Conservation (phyloP, 2,113 vertebrate genomes). For the Melozone crissalis region DNA sequence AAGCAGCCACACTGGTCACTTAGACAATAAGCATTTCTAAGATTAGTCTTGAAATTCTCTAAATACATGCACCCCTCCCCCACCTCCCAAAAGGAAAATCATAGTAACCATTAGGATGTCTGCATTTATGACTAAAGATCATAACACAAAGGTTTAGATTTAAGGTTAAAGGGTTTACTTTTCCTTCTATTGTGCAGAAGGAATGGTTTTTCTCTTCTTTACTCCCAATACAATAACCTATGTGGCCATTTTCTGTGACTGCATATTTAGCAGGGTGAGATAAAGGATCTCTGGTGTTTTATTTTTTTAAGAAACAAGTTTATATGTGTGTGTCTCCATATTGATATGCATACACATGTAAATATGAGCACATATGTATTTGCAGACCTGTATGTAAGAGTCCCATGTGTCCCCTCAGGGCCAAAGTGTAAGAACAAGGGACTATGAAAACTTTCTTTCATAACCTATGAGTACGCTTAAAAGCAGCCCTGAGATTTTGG, state of each 20-base stretch:
- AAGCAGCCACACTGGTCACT: conserved; percentile 61
- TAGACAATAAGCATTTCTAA: conserved; percentile 74
- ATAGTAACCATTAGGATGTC: conserved; percentile 66
- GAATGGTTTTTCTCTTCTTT: neutral
- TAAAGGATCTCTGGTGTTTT: neutral
- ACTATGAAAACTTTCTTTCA: neutral
- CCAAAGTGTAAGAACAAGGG: neutral
- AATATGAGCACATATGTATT: neutral
- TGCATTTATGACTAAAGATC: conserved; percentile 53
- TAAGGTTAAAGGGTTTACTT: neutral
- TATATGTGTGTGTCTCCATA: neutral
- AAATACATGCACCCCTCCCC: conserved; percentile 48
- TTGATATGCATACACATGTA: neutral
- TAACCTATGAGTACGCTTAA: neutral
- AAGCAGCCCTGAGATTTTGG: neutral
- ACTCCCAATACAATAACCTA: neutral
- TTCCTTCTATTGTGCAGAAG: neutral
- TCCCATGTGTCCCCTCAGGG: neutral
- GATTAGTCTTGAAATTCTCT: conserved; percentile 71
- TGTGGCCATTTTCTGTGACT: neutral
- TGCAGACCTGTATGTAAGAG: neutral
- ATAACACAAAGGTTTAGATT: conserved; percentile 33
- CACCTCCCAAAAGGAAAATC: conserved; percentile 41
- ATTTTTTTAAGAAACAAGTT: neutral
- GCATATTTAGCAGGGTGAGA: neutral